Evolutionary conservation across 1,140 invertebrate genomes (phyloP).

Genomic region (Hermetia illucens): DNA sequence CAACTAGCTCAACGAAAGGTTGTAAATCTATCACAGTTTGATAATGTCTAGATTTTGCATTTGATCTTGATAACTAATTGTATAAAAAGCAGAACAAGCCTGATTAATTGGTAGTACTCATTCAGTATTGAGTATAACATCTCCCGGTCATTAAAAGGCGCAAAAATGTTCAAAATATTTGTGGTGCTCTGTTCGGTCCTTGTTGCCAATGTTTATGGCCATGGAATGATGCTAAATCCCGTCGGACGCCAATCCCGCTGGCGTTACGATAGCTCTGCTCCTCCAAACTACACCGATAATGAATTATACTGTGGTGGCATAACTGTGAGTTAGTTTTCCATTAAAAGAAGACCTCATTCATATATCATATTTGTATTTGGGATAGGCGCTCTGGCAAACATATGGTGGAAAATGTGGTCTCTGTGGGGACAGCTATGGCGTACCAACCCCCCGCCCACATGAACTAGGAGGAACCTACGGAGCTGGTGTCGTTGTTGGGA

Average conservation of each 20-base stretch:
- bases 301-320: conserved; percentile 51
- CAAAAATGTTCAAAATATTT: no score
- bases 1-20: no score
- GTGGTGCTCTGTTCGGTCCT: no score
- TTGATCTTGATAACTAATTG: no score
- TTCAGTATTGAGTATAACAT: no score
- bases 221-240: conserved; percentile 56
- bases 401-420: conserved; percentile 41
- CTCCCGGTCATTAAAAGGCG: no score
- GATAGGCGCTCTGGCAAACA: conserved; percentile 24
- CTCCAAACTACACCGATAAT: conserved; percentile 48
- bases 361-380: conserved; percentile 3
- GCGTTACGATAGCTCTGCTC: conserved; percentile 40
- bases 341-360: conserved; percentile 5
- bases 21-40: no score
- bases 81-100: no score
- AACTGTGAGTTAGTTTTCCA: conserved; percentile 26
- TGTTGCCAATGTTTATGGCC: no score
- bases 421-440: conserved; percentile 40
- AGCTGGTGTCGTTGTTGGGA: conserved; percentile 35
- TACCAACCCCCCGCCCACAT: conserved; percentile 37
- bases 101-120: no score
- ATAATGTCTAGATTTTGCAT: no score
- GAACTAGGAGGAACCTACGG: conserved; percentile 49
- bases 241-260: conserved; percentile 49